These are phyloP conservation scores for Ptychochromis oligacanthus DNA, from an alignment of 2,113 vertebrate genomes.

Conservation along the genomic window DNA sequence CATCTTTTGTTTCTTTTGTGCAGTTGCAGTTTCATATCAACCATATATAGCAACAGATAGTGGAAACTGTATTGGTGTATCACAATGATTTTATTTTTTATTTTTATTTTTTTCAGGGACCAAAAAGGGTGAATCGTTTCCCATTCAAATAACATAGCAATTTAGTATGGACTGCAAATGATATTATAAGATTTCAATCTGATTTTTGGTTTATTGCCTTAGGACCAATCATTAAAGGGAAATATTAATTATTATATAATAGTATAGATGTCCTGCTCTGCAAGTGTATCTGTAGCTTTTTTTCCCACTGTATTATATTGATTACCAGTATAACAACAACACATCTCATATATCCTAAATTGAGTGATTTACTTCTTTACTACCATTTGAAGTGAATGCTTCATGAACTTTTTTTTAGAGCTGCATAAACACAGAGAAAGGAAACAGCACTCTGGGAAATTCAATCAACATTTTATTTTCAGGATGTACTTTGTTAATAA, in stretches of 20 bases:
- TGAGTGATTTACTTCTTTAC: not conserved
- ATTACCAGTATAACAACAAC: not conserved
- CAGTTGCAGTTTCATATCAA: not conserved
- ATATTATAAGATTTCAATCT: not conserved
- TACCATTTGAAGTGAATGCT: no score
- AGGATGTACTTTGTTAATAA: slow-evolving; percentile 64
- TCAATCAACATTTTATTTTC: slow-evolving; percentile 76
- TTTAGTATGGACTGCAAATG: not conserved
- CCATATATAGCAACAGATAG: not conserved
- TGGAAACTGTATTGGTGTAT: not conserved
- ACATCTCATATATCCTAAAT: not conserved
- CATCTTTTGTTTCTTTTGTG: not conserved
- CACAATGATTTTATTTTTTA: not conserved
- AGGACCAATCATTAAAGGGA: not conserved
- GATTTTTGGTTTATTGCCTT: not conserved
- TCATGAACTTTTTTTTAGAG: not conserved
- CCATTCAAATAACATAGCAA: not conserved
- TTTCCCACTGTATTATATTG: not conserved
- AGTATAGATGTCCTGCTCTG: not conserved
- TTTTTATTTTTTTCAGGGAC: not conserved
- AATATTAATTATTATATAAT: not conserved
- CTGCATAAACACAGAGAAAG: slow-evolving; percentile 24
- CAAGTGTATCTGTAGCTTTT: not conserved
- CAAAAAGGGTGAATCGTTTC: not conserved
- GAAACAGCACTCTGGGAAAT: slow-evolving; percentile 12